Conservation (phyloP, 2,113 vertebrate species). For the Ellobius talpinus region DNA sequence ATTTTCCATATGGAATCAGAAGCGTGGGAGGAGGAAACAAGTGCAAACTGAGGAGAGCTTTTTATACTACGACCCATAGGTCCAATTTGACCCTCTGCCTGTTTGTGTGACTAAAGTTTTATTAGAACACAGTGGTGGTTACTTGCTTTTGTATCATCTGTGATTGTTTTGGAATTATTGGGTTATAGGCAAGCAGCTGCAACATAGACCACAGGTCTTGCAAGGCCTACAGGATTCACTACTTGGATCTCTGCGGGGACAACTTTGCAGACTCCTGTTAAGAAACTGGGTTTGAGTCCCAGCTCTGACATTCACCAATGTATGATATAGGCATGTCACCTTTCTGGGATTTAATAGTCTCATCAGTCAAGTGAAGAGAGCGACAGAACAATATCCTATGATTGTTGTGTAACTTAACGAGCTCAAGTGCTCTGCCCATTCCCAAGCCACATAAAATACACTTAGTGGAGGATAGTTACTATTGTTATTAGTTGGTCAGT, state of each 20-base stretch:
- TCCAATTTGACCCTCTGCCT: background rate
- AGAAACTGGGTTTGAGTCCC: background rate
- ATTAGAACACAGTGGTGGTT: background rate
- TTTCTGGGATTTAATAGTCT: conserved; percentile 38
- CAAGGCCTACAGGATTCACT: background rate
- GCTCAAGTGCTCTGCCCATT: background rate
- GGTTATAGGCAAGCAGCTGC: background rate
- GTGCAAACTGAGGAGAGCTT: background rate
- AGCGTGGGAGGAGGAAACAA: background rate
- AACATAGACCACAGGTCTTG: background rate
- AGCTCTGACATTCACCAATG: background rate
- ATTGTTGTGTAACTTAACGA: background rate
- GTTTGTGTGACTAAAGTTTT: conserved; percentile 63
- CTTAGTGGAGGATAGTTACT: background rate
- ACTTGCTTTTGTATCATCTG: background rate
- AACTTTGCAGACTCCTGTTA: background rate
- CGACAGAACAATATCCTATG: background rate
- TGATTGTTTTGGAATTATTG: background rate
- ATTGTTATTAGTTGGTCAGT: background rate
- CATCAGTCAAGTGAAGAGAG: background rate
- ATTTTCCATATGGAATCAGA: conserved; percentile 22
- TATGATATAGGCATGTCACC: background rate
- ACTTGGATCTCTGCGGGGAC: background rate
- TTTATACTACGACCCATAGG: background rate
- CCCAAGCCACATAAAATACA: background rate